phyloP scores from a whole-genome alignment of 1,140 invertebrate genomes.

The Coptotermes formosanus region DNA sequence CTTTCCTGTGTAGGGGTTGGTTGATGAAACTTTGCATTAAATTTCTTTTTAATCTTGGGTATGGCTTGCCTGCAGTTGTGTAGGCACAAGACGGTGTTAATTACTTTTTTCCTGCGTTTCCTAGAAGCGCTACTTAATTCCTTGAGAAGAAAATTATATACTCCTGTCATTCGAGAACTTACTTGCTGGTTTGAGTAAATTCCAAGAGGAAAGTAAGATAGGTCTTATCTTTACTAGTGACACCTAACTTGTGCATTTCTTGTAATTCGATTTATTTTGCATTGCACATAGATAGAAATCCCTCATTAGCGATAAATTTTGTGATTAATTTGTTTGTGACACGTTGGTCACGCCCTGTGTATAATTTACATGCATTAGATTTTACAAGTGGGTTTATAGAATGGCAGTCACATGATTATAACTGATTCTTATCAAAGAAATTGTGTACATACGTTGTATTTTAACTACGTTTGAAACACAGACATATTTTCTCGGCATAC shows the following conservation, averaged over 20 bases:
- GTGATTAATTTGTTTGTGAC: background rate
- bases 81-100: background rate
- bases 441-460: background rate
- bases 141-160: background rate
- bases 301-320: background rate
- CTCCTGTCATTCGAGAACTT: background rate
- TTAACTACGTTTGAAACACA: background rate
- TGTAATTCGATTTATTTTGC: background rate
- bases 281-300: background rate
- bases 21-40: background rate
- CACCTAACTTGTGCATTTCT: background rate
- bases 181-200: background rate
- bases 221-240: background rate
- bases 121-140: background rate
- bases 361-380: background rate
- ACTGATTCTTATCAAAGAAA: background rate
- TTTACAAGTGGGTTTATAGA: background rate
- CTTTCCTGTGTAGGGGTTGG: background rate
- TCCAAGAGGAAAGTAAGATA: background rate
- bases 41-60: background rate
- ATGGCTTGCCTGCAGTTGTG: background rate
- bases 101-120: background rate
- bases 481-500: background rate
- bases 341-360: background rate
- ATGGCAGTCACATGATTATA: background rate